Conservation (phyloP, 2,888 invertebrate species). For the Pasiphila rectangulata region DNA sequence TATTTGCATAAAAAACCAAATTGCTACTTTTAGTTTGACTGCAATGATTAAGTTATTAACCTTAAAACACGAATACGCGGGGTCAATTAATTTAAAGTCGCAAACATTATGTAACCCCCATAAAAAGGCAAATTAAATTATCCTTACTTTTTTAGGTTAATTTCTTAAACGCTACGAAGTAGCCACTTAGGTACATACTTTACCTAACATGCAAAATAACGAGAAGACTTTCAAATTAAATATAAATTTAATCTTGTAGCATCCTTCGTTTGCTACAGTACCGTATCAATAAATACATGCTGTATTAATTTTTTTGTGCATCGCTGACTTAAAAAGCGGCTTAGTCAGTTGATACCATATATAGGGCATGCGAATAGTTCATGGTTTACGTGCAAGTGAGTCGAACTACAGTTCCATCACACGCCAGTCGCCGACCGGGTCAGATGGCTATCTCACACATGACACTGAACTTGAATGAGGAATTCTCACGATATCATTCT, state of each 20-base stretch:
- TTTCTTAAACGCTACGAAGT: background rate
- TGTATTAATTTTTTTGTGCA: too few relatives aligned
- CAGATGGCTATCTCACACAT: constrained; percentile 55
- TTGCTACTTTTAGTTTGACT: too few relatives aligned
- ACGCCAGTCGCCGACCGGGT: constrained; percentile 45
- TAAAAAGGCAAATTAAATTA: too few relatives aligned
- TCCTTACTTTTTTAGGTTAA: too few relatives aligned
- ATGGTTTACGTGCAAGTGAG: constrained; percentile 66
- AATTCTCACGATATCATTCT: constrained; percentile 35
- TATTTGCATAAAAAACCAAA: too few relatives aligned
- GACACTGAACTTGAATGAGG: constrained; percentile 35
- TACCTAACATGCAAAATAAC: too few relatives aligned
- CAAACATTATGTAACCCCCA: constrained; percentile 1
- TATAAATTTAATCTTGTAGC: too few relatives aligned
- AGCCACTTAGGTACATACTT: too few relatives aligned
- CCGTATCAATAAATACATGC: too few relatives aligned
- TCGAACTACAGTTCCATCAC: constrained; percentile 61
- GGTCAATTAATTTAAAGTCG: constrained; percentile 1
- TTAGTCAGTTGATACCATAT: constrained; percentile 7
- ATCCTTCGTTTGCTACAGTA: too few relatives aligned
- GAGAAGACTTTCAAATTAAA: too few relatives aligned
- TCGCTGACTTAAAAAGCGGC: too few relatives aligned
- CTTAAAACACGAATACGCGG: constrained; percentile 1
- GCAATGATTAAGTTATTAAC: background rate
- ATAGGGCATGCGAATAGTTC: constrained; percentile 52